Conservation (phyloP, 2,888 invertebrate species). For the Macrosiphum euphorbiae region DNA sequence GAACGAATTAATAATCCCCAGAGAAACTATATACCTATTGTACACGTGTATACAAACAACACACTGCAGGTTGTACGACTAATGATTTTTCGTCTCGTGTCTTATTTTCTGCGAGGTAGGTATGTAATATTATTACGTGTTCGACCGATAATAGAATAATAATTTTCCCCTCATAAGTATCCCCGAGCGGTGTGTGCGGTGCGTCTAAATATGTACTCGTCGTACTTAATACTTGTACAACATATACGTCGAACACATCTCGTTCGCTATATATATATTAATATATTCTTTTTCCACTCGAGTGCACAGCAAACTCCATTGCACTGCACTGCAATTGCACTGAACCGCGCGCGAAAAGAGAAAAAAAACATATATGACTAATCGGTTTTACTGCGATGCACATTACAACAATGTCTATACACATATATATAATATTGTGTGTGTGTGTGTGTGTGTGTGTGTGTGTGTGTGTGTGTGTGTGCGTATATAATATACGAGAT, state of each 20-base stretch:
- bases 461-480: not conserved
- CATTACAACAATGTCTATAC: not conserved
- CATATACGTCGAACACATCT: not conserved
- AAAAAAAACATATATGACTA: not conserved
- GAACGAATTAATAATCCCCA: not conserved
- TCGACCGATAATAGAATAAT: not conserved
- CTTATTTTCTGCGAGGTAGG: not conserved
- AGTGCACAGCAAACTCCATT: not conserved
- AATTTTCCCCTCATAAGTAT: not conserved
- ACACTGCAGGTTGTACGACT: not conserved
- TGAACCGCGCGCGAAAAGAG: not conserved
- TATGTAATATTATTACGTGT: not conserved
- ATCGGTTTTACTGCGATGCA: not conserved
- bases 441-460: not conserved
- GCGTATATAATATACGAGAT: not conserved
- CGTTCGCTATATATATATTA: not conserved
- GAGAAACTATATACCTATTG: not conserved
- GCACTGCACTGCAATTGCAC: not conserved
- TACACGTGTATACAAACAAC: not conserved
- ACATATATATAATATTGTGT: not conserved
- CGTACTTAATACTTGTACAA: not conserved
- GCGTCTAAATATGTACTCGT: not conserved
- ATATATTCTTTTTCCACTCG: not conserved
- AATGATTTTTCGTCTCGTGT: not conserved
- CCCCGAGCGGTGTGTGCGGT: not conserved